Percentiles rank a stretch among this genome's conserved stretches.
Evolutionary conservation across 2,888 invertebrate species (phyloP).

Genomic region (Caenorhabditis wallacei): DNA sequence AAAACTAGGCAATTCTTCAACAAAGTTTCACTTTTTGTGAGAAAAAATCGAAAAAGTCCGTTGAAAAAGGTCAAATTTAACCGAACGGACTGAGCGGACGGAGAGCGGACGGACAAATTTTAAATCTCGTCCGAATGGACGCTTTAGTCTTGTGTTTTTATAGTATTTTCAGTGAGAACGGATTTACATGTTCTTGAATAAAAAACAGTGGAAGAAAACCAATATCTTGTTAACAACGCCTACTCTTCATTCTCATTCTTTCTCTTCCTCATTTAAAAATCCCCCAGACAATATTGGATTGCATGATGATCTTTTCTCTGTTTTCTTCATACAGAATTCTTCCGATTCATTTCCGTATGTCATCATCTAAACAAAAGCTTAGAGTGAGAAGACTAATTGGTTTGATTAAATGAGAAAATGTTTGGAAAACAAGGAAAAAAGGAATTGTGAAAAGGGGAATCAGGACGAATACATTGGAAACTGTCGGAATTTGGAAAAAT

Average conservation of each 20-base stretch:
- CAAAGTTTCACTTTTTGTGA: too few relatives aligned
- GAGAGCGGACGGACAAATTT: too few relatives aligned
- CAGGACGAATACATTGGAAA: too few relatives aligned
- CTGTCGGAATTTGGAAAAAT: neutral
- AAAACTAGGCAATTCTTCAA: too few relatives aligned
- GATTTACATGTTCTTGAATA: neutral
- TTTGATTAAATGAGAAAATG: conserved; percentile 1
- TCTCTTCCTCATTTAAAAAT: neutral
- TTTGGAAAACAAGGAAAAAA: neutral
- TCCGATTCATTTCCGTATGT: conserved; percentile 12
- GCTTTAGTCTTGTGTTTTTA: too few relatives aligned
- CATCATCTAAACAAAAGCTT: neutral
- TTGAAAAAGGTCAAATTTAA: too few relatives aligned
- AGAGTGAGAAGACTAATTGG: conserved; percentile 8
- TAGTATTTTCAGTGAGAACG: too few relatives aligned
- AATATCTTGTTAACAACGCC: conserved; percentile 5
- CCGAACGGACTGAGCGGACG: too few relatives aligned
- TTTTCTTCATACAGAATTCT: neutral
- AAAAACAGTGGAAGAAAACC: neutral
- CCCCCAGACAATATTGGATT: conserved; percentile 10
- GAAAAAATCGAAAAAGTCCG: too few relatives aligned
- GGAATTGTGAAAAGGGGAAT: neutral
- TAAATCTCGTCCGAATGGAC: too few relatives aligned
- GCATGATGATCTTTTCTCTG: conserved; percentile 1
- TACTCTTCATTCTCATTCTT: conserved; percentile 1